Base-by-base conservation (phyloP, 2,888 invertebrate genomes). In the Nipponacmea schrenckii region DNA sequence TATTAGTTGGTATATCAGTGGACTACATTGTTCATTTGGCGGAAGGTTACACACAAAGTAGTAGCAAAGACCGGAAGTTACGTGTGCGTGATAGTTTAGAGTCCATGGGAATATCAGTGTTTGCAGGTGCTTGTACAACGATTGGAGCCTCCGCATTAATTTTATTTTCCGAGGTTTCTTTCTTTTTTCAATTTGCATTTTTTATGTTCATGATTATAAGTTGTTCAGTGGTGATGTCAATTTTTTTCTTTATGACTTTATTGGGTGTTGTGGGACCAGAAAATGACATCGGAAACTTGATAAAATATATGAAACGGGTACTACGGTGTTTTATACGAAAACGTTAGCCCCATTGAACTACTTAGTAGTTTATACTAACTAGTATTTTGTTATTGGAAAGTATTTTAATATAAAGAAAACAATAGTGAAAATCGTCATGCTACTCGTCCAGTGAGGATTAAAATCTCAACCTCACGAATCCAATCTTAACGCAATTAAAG, bases 201-300 rank as follows among this genome's bases (percentile, higher is more conserved):
- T 86, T 86, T 72, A 78, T 86, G 73, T 85, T 86, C 74, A 80
- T 79, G 27, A 86, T 85, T 8, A 80, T 86, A 26, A 81, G 81
- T 14, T 84, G 85, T 71, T 85, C 85, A 10, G 67, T 85, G 4
- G 65, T 83, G 50, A 84, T 83, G 72, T 77, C 85, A 2, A 76
- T 86, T 66, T 79, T 80, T 14, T 70, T 84, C 48, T 86, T 86
- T 74, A 74, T 79, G 8, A 76, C 83, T 7, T 45, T 86, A 8
- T 74, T 86, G 72, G 81, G 80, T 7, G 10, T 84, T 1, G 71
- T 79, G 46, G 85, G 85, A 10, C 85, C 85, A 1, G 76, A 84
- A 46, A 71, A 73, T 17, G 76, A 80, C 48, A 73, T 68, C 2
- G 81, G 81, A 24, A 73, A 74, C 56, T n/a, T 77, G 17, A 64